phyloP scores from a whole-genome alignment of 2,797 vertebrate genomes.

The Cossypha dichroa region DNA sequence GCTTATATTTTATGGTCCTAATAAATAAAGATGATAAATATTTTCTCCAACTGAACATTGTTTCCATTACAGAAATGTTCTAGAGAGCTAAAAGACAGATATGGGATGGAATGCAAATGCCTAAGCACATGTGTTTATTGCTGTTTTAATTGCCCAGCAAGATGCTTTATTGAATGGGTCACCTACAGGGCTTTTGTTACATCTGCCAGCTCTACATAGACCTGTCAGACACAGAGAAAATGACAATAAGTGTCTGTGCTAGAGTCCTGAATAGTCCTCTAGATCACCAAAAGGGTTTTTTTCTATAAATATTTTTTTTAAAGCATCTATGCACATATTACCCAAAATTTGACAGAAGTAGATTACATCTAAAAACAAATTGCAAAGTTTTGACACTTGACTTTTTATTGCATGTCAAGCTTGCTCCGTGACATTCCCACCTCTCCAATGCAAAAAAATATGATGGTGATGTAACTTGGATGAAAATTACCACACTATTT shows the following conservation, averaged over 20 bases:
- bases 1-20: neutral
- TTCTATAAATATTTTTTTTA: neutral
- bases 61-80: neutral
- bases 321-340: neutral
- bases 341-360: neutral
- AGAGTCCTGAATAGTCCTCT: neutral
- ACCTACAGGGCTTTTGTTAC: neutral
- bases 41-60: neutral
- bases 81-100: neutral
- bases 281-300: neutral
- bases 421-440: neutral
- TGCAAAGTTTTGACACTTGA: neutral
- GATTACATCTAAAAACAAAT: neutral
- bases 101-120: neutral
- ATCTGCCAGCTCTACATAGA: neutral
- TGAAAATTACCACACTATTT: neutral
- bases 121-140: neutral
- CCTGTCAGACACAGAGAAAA: neutral
- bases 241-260: rapidly evolving
- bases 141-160: neutral
- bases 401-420: neutral
- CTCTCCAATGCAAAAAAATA: neutral
- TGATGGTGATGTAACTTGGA: neutral
- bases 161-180: neutral
- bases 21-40: neutral